A percentile compares a stretch with the other conserved stretches of the same genome.
phyloP scores from a whole-genome alignment of 2,888 invertebrate genomes.

The Disparrhopalites patrizii region DNA sequence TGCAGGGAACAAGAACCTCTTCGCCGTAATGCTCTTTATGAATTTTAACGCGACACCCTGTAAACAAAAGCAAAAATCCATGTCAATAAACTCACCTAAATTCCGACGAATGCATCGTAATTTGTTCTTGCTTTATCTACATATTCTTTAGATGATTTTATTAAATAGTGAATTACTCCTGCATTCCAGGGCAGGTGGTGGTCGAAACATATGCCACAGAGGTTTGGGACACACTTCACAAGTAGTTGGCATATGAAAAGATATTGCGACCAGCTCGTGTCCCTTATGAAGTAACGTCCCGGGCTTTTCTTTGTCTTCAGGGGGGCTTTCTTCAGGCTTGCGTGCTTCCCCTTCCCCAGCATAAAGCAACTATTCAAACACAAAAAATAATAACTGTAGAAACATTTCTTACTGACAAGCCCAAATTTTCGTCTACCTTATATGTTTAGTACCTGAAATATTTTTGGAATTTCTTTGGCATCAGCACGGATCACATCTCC shows the following conservation, averaged over 20 bases:
- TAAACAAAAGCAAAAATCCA: too few species aligned
- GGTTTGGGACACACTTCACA: conserved; percentile 98
- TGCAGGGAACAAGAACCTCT: conserved; percentile 71
- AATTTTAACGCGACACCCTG: conserved; percentile 93
- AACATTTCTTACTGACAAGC: too few species aligned
- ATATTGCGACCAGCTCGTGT: conserved; percentile 93
- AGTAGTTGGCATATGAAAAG: conserved; percentile 96
- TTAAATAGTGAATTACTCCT: conserved; percentile 62
- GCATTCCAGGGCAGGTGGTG: conserved; percentile 96
- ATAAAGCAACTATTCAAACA: conserved; percentile 70
- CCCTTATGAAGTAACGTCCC: conserved; percentile 77
- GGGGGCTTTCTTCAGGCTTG: conserved; percentile 53
- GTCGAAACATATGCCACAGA: conserved; percentile 96
- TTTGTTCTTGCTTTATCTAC: too few species aligned
- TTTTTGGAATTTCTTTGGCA: conserved; percentile 98
- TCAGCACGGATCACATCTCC: conserved; percentile 98
- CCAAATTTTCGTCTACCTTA: too few species aligned
- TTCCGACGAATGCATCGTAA: too few species aligned
- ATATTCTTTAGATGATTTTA: too few species aligned
- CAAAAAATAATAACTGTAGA: background rate
- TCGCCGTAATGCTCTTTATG: conserved; percentile 81
- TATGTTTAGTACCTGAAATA: conserved; percentile 78
- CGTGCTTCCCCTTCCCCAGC: conserved; percentile 78
- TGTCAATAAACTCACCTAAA: too few species aligned
- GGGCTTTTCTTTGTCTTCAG: conserved; percentile 54